Evolutionary conservation across 2,797 vertebrate species (phyloP).

Genomic region (Gadopsis marmoratus): DNA sequence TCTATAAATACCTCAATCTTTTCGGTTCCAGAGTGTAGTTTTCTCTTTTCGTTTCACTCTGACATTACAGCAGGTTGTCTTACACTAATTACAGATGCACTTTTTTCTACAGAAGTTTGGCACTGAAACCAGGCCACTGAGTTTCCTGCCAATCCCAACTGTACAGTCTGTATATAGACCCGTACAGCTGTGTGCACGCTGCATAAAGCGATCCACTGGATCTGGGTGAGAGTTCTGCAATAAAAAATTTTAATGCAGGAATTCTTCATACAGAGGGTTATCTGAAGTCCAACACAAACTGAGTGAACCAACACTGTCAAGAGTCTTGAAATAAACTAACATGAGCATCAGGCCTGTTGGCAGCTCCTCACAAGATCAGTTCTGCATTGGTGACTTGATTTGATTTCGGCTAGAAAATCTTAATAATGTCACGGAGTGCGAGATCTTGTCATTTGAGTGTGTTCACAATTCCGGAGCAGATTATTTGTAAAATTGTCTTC

Average conservation of each 20-base stretch:
- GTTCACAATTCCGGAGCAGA: no score
- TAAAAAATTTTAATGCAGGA: not conserved
- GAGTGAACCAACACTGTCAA: not conserved
- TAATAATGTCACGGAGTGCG: no score
- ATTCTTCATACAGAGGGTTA: not conserved
- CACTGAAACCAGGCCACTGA: constrained; percentile 33
- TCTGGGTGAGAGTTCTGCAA: constrained; percentile 11
- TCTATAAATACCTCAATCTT: constrained; percentile 34
- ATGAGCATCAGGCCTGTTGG: not conserved
- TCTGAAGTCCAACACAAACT: not conserved
- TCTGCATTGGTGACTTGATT: not conserved
- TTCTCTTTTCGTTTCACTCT: constrained; percentile 32
- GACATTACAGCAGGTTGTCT: constrained; percentile 49
- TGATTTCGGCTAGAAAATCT: no score
- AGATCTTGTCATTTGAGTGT: no score
- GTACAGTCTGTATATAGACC: constrained; percentile 33
- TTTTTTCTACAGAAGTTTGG: constrained; percentile 29
- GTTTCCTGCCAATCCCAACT: constrained; percentile 34
- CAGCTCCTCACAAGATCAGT: not conserved
- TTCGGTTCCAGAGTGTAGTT: constrained; percentile 20
- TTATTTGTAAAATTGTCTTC: no score
- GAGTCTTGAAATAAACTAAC: not conserved
- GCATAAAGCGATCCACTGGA: not conserved
- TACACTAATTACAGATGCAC: constrained; percentile 59
- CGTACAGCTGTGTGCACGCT: constrained; percentile 28